A percentile compares a stretch with the other conserved stretches of the same genome.
phyloP scores from a whole-genome alignment of 2,113 vertebrate genomes.

The Erythrolamprus reginae region DNA sequence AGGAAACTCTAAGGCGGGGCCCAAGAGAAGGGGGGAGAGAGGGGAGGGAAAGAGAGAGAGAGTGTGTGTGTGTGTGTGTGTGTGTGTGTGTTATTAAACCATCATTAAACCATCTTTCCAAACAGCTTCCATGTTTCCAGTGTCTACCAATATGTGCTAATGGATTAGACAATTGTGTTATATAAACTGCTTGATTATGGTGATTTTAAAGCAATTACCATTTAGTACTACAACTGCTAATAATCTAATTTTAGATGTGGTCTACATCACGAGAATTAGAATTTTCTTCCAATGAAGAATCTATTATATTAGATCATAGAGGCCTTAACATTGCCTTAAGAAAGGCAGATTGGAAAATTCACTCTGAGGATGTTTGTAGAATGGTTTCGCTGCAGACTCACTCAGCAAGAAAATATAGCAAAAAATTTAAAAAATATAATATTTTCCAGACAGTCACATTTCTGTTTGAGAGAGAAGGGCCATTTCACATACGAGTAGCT shows the following conservation, averaged over 20 bases:
- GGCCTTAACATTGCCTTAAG: not conserved
- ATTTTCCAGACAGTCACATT: not conserved
- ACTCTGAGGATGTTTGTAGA: not conserved
- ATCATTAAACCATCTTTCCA: too few species aligned
- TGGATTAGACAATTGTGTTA: not conserved
- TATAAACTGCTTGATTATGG: not conserved
- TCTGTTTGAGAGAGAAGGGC: not conserved
- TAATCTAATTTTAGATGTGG: not conserved
- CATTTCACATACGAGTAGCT: rapidly evolving
- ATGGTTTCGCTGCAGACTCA: not conserved
- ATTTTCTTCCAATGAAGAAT: not conserved
- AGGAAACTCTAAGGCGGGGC: too few species aligned
- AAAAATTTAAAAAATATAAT: too few species aligned
- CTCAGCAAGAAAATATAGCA: not conserved
- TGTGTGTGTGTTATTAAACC: too few species aligned
- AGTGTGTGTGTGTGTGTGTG: too few species aligned
- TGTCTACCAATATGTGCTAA: not conserved
- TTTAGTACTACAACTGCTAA: not conserved
- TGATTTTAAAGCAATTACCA: not conserved
- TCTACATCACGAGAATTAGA: not conserved
- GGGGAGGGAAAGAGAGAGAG: too few species aligned
- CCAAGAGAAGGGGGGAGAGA: too few species aligned
- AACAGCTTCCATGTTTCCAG: too few species aligned
- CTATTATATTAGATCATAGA: not conserved
- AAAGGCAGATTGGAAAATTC: not conserved